Conservation (phyloP, 2,888 invertebrate species). For the Polyploca ridens region DNA sequence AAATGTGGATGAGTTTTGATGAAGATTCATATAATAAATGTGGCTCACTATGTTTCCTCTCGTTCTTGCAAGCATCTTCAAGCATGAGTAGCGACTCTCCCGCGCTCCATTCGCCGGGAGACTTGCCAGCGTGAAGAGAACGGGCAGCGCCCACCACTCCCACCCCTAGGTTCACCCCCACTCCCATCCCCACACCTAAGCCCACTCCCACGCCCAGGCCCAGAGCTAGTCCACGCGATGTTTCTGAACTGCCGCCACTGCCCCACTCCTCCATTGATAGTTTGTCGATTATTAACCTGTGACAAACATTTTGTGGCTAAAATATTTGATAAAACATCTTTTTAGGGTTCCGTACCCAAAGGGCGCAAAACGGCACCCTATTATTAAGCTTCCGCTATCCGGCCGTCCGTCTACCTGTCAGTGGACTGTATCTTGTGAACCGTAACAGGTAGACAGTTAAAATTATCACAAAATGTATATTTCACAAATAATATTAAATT, state of each 20-base stretch:
- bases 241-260: constrained; percentile 48
- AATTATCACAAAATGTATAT: no score
- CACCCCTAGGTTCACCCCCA: constrained; percentile 13
- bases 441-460: no score
- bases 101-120: constrained; percentile 79
- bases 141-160: constrained; percentile 38
- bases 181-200: constrained; percentile 22
- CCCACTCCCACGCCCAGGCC: constrained; percentile 22
- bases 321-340: constrained; percentile 13
- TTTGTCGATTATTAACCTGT: constrained; percentile 80
- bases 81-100: constrained; percentile 79
- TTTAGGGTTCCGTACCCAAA: no score
- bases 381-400: no score
- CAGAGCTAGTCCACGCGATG: constrained; percentile 35
- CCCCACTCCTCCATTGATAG: constrained; percentile 65
- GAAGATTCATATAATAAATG: background rate
- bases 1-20: no score
- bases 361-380: no score
- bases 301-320: constrained; percentile 12
- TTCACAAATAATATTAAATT: no score
- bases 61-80: constrained; percentile 79
- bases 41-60: constrained; percentile 73
- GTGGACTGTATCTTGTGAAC: no score
- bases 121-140: constrained; percentile 73
- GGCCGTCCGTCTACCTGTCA: no score